A percentile compares a stretch with the other conserved stretches of the same genome.
Conservation (phyloP, 2,888 invertebrate genomes). For the Drosophila longiperda region DNA sequence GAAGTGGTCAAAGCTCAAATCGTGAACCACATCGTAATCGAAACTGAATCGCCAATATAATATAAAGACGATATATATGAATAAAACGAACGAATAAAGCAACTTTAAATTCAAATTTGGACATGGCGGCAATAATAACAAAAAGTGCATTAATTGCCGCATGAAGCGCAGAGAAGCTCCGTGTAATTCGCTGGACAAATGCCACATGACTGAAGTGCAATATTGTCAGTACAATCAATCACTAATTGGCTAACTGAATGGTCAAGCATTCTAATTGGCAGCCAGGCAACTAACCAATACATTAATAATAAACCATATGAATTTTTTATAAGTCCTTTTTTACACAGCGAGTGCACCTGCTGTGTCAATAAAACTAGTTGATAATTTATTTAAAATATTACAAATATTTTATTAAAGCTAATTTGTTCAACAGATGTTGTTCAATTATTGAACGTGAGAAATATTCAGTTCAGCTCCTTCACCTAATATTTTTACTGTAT, state of each 20-base stretch:
- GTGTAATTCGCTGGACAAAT: slow-evolving; percentile 46
- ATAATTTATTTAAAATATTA: background rate
- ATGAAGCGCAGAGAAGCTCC: slow-evolving; percentile 55
- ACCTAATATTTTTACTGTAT: background rate
- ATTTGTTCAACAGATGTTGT: background rate
- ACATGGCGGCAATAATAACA: slow-evolving; percentile 53
- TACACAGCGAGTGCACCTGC: background rate
- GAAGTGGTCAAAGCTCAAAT: slow-evolving; percentile 55
- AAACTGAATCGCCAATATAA: slow-evolving; percentile 44
- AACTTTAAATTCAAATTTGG: slow-evolving; percentile 26
- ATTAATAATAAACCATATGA: background rate
- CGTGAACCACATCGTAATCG: slow-evolving; percentile 50
- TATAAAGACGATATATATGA: slow-evolving; percentile 12
- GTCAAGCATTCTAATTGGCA: background rate
- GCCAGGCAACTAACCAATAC: background rate
- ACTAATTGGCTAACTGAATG: slow-evolving; percentile 32
- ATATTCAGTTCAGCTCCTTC: background rate
- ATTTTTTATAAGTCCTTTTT: background rate
- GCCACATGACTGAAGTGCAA: slow-evolving; percentile 64
- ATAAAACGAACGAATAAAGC: slow-evolving; percentile 15
- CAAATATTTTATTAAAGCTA: background rate
- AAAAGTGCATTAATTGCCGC: slow-evolving; percentile 54
- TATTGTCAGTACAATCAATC: slow-evolving; percentile 5
- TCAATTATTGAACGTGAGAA: background rate
- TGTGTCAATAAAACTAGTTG: background rate